A percentile compares a stretch with the other conserved stretches of the same genome.
phyloP scores from a whole-genome alignment of 2,888 invertebrate species.

The Microdon myrmicae region DNA sequence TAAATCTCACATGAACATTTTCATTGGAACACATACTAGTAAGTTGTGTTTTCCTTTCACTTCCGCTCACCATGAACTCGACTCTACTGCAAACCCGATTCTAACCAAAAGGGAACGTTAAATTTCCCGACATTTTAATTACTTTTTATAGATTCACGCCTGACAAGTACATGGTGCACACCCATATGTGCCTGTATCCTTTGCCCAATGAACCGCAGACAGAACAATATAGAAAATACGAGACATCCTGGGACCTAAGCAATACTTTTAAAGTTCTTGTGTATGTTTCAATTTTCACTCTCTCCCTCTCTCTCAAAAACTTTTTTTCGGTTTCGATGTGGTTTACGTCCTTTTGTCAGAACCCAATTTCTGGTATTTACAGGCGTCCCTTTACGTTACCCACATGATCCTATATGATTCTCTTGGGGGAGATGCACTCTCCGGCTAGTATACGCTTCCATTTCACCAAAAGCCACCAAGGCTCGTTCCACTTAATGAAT shows the following conservation, averaged over 20 bases:
- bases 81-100: too few relatives aligned
- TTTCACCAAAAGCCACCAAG: constrained; percentile 7
- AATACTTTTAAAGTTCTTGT: constrained; percentile 6
- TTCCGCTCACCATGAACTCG: too few relatives aligned
- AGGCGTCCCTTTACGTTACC: not conserved
- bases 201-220: constrained; percentile 24
- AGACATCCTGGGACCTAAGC: constrained; percentile 5
- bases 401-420: constrained; percentile 4
- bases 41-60: too few relatives aligned
- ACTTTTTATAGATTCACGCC: constrained; percentile 20
- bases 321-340: constrained; percentile 10
- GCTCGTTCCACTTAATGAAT: constrained; percentile 39
- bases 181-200: constrained; percentile 13
- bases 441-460: constrained; percentile 18
- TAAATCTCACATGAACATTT: too few relatives aligned
- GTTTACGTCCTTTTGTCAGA: not conserved
- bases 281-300: constrained; percentile 11
- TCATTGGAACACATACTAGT: too few relatives aligned
- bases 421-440: constrained; percentile 25
- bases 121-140: constrained; percentile 34
- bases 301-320: constrained; percentile 2
- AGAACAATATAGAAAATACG: constrained; percentile 17
- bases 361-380: too few relatives aligned
- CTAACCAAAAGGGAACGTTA: constrained; percentile 15
- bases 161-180: constrained; percentile 15